Evolutionary conservation across 2,113 vertebrate species (phyloP).

Genomic region (Psettodes erumei): DNA sequence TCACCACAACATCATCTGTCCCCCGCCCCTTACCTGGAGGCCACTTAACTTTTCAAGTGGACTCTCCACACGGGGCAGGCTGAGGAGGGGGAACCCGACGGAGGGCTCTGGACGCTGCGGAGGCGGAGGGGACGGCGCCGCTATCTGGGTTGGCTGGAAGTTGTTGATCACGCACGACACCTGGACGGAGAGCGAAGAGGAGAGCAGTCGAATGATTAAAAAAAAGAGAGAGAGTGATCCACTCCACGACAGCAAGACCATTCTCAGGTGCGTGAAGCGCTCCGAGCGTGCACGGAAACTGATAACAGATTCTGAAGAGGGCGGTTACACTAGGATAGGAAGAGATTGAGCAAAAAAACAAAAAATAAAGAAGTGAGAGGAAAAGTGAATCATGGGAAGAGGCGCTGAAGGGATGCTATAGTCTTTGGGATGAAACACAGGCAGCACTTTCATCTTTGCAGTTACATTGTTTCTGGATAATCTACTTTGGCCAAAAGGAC

Average conservation of each 20-base stretch:
- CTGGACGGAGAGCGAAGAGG: constrained; percentile 60
- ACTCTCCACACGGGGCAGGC: constrained; percentile 85
- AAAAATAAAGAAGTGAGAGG: neutral
- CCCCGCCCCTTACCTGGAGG: constrained; percentile 89
- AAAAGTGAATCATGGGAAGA: constrained; percentile 6
- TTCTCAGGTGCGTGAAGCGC: constrained; percentile 11
- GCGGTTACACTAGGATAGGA: neutral
- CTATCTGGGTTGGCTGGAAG: constrained; percentile 76
- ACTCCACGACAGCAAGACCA: neutral
- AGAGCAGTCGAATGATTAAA: neutral
- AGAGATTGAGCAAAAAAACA: constrained; percentile 12
- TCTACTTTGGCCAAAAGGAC: neutral
- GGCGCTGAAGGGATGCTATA: neutral
- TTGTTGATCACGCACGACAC: constrained; percentile 86
- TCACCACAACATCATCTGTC: too few species aligned
- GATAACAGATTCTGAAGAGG: constrained; percentile 2
- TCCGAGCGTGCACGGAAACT: neutral
- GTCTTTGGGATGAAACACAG: neutral
- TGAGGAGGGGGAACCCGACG: constrained; percentile 81
- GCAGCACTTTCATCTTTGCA: constrained; percentile 35
- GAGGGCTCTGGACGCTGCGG: constrained; percentile 71
- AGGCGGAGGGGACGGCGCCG: constrained; percentile 27
- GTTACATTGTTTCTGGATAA: constrained; percentile 25
- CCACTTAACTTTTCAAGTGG: constrained; percentile 95
- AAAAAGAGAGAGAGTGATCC: constrained; percentile 5